Conservation (phyloP, 2,113 vertebrate genomes). For the Ptychochromis oligacanthus region DNA sequence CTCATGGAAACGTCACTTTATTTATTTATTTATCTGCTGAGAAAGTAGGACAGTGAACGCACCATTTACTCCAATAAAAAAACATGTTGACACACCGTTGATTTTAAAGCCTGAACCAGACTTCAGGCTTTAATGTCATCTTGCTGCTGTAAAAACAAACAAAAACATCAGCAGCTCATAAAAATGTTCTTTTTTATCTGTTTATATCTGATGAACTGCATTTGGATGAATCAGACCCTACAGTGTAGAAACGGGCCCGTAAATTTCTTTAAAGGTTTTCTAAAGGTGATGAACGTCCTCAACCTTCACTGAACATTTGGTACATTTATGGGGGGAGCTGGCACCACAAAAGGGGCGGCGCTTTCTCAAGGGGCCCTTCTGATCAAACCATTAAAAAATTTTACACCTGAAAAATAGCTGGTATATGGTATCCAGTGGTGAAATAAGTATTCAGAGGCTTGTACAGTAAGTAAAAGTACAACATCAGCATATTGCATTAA, state of each 20-base stretch:
- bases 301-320: not conserved
- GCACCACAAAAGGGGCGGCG: not conserved
- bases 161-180: not conserved
- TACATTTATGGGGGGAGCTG: not conserved
- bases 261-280: not conserved
- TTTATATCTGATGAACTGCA: not conserved
- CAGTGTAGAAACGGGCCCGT: not conserved
- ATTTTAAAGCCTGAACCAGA: accelerated
- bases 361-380: not conserved
- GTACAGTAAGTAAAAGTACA: no score
- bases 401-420: not conserved
- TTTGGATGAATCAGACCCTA: not conserved
- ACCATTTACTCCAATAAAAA: no score
- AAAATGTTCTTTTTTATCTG: no score
- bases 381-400: not conserved
- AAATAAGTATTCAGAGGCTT: not conserved
- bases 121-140: not conserved
- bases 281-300: not conserved
- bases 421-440: accelerated
- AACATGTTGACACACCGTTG: accelerated
- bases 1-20: not conserved
- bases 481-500: not conserved
- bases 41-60: not conserved
- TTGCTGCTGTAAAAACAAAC: no score
- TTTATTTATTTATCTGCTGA: not conserved